Evolutionary conservation across 2,888 invertebrate genomes (phyloP).

Genomic region (Xestia c-nigrum): DNA sequence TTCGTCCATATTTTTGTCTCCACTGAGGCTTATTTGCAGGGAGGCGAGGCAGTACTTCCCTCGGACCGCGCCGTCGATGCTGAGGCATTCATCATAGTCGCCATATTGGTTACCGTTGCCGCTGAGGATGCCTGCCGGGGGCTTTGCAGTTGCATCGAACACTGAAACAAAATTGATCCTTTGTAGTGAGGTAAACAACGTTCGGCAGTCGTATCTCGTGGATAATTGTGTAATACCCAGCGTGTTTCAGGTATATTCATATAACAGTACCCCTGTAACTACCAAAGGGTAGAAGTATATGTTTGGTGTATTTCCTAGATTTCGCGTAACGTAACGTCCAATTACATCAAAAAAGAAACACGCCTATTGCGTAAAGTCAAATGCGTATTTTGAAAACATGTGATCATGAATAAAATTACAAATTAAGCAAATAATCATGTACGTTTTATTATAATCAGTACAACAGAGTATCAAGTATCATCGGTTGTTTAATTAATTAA

Average conservation of each 20-base stretch:
- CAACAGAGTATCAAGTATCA: conserved; percentile 27
- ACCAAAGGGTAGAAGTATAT: background rate
- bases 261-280: background rate
- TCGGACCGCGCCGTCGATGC: conserved; percentile 87
- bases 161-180: conserved; percentile 85
- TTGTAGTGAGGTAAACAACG: background rate
- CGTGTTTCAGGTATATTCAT: background rate
- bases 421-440: conserved; percentile 10
- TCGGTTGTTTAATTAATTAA: conserved; percentile 3
- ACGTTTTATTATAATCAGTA: background rate
- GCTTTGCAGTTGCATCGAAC: conserved; percentile 93
- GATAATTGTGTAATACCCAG: background rate
- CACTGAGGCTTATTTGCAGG: conserved; percentile 83
- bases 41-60: conserved; percentile 93
- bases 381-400: background rate
- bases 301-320: background rate
- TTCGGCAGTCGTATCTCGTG: background rate
- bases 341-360: background rate
- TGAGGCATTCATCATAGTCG: conserved; percentile 93
- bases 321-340: background rate
- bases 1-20: conserved; percentile 72
- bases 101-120: conserved; percentile 93
- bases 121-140: conserved; percentile 92
- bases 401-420: background rate
- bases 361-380: background rate